These are phyloP conservation scores for Catharus bicknelli DNA, from an alignment of 2,113 vertebrate genomes.

Conservation along the genomic window DNA sequence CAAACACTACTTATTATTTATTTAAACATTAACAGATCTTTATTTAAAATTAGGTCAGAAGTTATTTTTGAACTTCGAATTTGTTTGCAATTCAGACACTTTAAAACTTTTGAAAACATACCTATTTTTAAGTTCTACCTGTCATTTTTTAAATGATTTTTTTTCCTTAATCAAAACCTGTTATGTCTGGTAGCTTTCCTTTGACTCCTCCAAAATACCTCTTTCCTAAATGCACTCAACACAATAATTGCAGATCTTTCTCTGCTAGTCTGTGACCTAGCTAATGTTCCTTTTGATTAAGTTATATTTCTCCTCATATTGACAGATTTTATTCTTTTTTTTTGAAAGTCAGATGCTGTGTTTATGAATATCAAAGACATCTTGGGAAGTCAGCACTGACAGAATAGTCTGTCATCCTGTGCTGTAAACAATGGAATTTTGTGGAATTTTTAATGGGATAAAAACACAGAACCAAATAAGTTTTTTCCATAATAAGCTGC, in stretches of 20 bases:
- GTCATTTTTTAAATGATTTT: neutral
- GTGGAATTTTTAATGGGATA: neutral
- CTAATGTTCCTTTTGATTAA: conserved; percentile 24
- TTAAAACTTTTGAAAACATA: neutral
- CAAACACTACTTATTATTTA: neutral
- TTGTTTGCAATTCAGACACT: neutral
- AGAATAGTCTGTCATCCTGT: neutral
- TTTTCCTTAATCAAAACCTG: neutral
- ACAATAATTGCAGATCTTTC: neutral
- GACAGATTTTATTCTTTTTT: neutral
- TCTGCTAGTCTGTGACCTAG: conserved; percentile 13
- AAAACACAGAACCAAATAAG: neutral
- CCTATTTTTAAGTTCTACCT: neutral
- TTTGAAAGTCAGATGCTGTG: neutral
- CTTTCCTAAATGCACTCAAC: neutral
- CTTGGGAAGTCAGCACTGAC: neutral
- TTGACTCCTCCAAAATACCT: neutral
- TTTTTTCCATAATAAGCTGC: neutral
- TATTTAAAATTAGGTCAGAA: neutral
- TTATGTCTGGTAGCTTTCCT: neutral
- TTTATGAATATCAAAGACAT: conserved; percentile 59
- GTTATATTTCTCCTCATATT: conserved; percentile 8
- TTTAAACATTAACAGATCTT: neutral
- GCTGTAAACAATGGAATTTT: neutral
- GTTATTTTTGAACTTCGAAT: neutral